Percentiles rank a stretch among this genome's conserved stretches.
These are phyloP conservation scores for Tympanuchus pallidicinctus DNA, from an alignment of 2,113 vertebrate genomes.

Conservation along the genomic window DNA sequence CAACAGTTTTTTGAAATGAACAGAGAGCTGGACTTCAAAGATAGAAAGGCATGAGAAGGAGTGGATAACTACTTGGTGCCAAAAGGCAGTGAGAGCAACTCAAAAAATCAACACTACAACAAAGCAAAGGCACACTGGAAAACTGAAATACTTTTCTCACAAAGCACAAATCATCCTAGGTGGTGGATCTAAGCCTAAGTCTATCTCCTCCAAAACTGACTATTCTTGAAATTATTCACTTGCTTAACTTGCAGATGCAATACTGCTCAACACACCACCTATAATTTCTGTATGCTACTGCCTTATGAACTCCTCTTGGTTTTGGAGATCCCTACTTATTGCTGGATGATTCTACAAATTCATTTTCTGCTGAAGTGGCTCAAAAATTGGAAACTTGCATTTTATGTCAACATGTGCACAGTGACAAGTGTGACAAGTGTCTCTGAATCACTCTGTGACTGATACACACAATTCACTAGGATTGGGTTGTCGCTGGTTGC, in stretches of 20 bases:
- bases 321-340: background rate
- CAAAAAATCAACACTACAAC: background rate
- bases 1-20: background rate
- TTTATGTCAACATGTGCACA: background rate
- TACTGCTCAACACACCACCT: background rate
- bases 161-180: no score
- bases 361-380: background rate
- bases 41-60: background rate
- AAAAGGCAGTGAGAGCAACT: background rate
- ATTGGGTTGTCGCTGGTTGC: background rate
- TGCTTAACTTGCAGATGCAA: background rate
- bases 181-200: background rate
- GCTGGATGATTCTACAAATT: background rate
- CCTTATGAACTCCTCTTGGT: background rate
- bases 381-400: fast-evolving
- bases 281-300: background rate
- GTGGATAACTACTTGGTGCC: background rate
- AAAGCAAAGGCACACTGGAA: background rate
- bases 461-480: background rate
- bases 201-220: background rate
- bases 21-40: background rate
- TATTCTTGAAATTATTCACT: background rate
- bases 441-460: background rate
- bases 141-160: background rate
- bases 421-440: background rate